Percentiles rank a stretch among this genome's conserved stretches.
phyloP scores from a whole-genome alignment of 2,113 vertebrate species.

The Lycocorax pyrrhopterus region DNA sequence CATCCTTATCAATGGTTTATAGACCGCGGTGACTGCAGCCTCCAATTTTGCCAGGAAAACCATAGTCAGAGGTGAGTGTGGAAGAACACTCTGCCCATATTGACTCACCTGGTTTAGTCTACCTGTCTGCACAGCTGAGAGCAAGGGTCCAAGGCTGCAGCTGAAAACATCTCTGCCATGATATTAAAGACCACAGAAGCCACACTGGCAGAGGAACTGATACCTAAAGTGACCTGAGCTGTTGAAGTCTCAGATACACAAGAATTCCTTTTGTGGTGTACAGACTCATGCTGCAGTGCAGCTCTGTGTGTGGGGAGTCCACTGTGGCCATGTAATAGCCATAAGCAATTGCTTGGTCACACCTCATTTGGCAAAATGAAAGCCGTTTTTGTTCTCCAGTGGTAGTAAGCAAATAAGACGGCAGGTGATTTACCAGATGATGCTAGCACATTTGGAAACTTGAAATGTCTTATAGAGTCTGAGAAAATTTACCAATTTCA shows the following conservation, averaged over 20 bases:
- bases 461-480: neutral
- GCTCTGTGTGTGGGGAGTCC: neutral
- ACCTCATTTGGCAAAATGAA: neutral
- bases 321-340: neutral
- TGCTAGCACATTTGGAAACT: neutral
- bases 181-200: neutral
- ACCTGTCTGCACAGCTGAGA: neutral
- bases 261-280: neutral
- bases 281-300: neutral
- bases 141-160: neutral
- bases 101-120: neutral
- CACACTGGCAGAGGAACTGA: neutral
- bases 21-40: rapidly evolving
- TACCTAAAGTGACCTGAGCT: neutral
- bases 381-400: neutral
- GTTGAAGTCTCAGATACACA: neutral
- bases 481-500: neutral
- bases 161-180: neutral
- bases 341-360: neutral
- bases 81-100: neutral
- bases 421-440: neutral
- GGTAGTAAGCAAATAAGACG: neutral
- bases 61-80: neutral
- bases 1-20: neutral
- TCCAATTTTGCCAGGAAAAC: neutral